Evolutionary conservation across 30 jellyfish, hydroid and myxozoan species (phyloP), one percentile per base, ranked within the genome.

Genomic region (Cassiopea xamachana): DNA sequence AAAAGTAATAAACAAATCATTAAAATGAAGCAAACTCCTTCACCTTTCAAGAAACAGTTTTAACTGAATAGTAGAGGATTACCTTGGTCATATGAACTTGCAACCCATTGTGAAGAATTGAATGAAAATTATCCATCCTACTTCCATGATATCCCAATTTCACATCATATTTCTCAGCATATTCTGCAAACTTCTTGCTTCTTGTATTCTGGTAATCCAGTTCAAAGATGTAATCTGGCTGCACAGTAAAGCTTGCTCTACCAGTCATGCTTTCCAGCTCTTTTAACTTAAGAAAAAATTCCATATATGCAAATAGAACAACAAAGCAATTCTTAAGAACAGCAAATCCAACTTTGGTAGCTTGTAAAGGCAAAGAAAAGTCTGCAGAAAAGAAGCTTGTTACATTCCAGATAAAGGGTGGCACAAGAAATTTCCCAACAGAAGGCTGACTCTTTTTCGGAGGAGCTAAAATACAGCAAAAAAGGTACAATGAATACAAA

Each of bases 21-120:
- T 27, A 27, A 27, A 27, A 27, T 27, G 39, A 27, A 27, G 39
- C 39, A 27, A 27, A 27, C 39, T 27, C 39, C 39, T 27, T 27
- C 39, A 27, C 39, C 39, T 27, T 27, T 27, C 39, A 27, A 27
- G 39, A 27, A 27, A 27, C 39, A 27, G 39, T 27, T 27, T 27
- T 27, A 27, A 27, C 39, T 27, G 39, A 27, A 27, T 27, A 27
- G 39, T 27, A 27, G 39, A 27, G 1, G 51, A 69, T 17, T 79
- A 94, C 98, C 95, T 94, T 94, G 90, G 94, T 90, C 98, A 94
- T 91, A 70, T 94, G 98, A 46, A 91, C 98, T 85, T 94, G 98
- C 61, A 94, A 81, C 1, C 98, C 98, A 69, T 90, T 91, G 47
- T 90, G 93, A 0, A 87, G 84, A 82, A 94, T 94, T 50, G 98